These are phyloP conservation scores for Nyctibius bracteatus DNA, from an alignment of 2,113 vertebrate species.

Conservation along the genomic window DNA sequence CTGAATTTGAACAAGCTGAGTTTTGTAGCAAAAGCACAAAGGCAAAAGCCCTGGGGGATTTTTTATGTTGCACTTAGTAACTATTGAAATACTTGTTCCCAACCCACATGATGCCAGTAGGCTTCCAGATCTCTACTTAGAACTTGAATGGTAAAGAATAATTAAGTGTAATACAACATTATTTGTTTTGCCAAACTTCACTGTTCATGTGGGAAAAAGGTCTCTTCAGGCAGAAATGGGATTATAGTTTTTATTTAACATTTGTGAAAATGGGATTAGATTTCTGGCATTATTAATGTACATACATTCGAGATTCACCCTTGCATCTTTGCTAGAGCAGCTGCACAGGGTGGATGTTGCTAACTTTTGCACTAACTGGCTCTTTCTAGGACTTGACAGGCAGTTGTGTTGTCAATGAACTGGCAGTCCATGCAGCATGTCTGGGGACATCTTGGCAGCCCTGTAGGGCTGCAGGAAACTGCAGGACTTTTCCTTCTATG, in stretches of 20 bases:
- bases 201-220: not conserved
- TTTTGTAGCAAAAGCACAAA: constrained; percentile 9
- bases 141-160: constrained; percentile 6
- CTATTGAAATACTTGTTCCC: not conserved
- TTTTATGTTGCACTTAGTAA: constrained; percentile 25
- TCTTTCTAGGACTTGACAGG: not conserved
- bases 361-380: not conserved
- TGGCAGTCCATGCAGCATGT: not conserved
- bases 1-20: constrained; percentile 16
- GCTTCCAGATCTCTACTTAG: not conserved
- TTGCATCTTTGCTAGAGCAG: not conserved
- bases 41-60: not conserved
- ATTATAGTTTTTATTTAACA: not conserved
- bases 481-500: not conserved
- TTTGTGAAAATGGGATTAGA: not conserved
- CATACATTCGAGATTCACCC: not conserved
- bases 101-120: not conserved
- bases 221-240: not conserved
- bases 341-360: not conserved
- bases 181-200: not conserved
- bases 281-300: not conserved
- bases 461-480: not conserved
- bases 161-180: not conserved
- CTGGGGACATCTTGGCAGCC: not conserved
- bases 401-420: not conserved